Evolutionary conservation across 2,113 vertebrate species (phyloP), one percentile per base, ranked within the genome.

Genomic region (Aspiorhynchus laticeps): DNA sequence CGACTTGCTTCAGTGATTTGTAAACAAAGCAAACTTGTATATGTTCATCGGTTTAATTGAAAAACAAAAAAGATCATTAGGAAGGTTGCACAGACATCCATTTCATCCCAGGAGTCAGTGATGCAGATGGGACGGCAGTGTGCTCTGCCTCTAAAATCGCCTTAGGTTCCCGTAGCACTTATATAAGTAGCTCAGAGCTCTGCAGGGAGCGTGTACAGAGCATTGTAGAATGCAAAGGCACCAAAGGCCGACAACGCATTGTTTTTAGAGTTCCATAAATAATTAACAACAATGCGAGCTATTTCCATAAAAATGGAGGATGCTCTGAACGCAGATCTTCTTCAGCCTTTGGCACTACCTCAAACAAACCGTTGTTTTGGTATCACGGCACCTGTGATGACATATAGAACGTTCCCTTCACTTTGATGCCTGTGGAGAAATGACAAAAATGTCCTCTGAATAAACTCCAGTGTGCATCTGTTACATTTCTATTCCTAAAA

Each of bases 371-470:
- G 87, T 81, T 89, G 89, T 90, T 89, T 88, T 91, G 90, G 92
- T 92, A 92, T 93, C 86, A 93, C 69, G 43, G 77, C 77, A 92
- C 91, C 89, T 89, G 74, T 10, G 38, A 12, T n/a, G 38, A 71
- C 67, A 71, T 71, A 36, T 31, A 19, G 90, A 94, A 93, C 91
- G 91, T 93, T 92, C 89, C 63, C 84, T 92, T 88, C 92, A 93
- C 94, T 92, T 94, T 93, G 91, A 93, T 93, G 92, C 93, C 91
- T 90, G 88, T 88, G 91, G 94, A 93, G 89, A 94, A 94, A 95
- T 91, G 73, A 85, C 90, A 85, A 91, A 92, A 24, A 92, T 88
- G 91, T 92, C 93, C 91, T 94, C 93, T 93, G 92, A 93, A 92
- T 90, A 93, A 93, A 91, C 86, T 92, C 93, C 90, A 69, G 63